Percentiles rank a stretch among this genome's conserved stretches.
Evolutionary conservation across 2,113 vertebrate species (phyloP).

Genomic region (Otocyon megalotis): DNA sequence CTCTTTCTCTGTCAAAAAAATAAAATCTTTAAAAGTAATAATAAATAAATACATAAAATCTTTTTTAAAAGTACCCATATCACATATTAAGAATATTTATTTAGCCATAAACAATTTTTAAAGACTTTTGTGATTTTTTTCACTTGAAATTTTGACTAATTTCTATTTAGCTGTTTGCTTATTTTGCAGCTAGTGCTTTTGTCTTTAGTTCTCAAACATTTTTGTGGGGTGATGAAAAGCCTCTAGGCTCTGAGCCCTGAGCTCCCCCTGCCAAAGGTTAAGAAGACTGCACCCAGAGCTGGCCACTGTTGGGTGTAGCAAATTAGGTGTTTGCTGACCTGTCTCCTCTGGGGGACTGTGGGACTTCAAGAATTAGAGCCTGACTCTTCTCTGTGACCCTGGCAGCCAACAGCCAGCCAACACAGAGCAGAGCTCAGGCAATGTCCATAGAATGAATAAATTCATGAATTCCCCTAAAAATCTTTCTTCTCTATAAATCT

Average conservation of each 20-base stretch:
- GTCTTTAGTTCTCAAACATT: neutral
- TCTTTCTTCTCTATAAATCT: neutral
- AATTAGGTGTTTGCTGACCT: neutral
- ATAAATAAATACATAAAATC: neutral
- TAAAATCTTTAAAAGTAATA: neutral
- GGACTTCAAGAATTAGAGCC: neutral
- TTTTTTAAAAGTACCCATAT: neutral
- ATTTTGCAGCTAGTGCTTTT: neutral
- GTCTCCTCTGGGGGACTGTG: neutral
- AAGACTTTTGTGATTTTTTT: neutral
- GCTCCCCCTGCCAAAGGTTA: neutral
- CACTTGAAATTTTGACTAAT: slow-evolving; percentile 17
- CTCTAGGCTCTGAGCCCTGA: neutral
- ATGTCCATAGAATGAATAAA: neutral
- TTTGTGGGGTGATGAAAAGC: neutral
- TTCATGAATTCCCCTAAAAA: neutral
- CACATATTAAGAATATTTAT: neutral
- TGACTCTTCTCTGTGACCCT: neutral
- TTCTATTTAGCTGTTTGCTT: neutral
- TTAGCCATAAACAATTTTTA: neutral
- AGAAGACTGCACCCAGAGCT: neutral
- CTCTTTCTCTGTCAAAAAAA: no score
- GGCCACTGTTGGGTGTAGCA: no score
- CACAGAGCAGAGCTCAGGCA: neutral
- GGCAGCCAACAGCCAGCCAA: neutral